Evolutionary conservation across 2,113 vertebrate genomes (phyloP), one percentile per base, ranked within the genome.

Genomic region (Xerus inauris): DNA sequence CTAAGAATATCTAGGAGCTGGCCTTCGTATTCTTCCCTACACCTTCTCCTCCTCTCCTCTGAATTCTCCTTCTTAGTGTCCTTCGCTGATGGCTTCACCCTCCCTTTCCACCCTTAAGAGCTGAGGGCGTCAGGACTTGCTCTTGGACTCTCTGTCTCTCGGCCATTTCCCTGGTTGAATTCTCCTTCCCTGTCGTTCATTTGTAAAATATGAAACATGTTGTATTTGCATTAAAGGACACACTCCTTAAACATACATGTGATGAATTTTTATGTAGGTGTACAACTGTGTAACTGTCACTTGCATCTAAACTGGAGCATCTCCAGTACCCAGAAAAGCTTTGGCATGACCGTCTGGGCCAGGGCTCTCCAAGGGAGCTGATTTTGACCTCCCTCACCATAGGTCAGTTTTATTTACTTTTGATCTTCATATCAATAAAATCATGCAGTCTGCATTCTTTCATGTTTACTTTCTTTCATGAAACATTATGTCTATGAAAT

Each of bases 11-110:
- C 47, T 69, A 8, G 71, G 26, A 59, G 0, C 1, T 20, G 47
- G 40, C 5, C 40, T 69, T 10, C 26, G 5, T 0, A 5, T 4
- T 6, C 32, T 54, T 57, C 4, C 47, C 10, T 26, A 0, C 1
- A 0, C 10, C 40, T 2, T 6, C 1, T 65, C 38, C 8, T 62
- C 16, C 2, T 2, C 45, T 38, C 47, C 24, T 72, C 28, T 32
- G 22, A 28, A 8, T 57, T 59, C 40, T 71, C 42, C 59, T 22
- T 32, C 24, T 65, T 22, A 3, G 28, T n/a, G 6, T 40, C 20
- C 28, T 64, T 72, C 47, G 32, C 64, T 67, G 49, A 9, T 26
- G 24, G 47, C 64, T 24, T 19, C 16, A 14, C 6, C 2, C 13
- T 11, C 4, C 17, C 42, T 28, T 6, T 6, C 38, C 24, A 45